These are phyloP conservation scores for Upupa epops DNA, from an alignment of 2,113 vertebrate species.

Conservation along the genomic window DNA sequence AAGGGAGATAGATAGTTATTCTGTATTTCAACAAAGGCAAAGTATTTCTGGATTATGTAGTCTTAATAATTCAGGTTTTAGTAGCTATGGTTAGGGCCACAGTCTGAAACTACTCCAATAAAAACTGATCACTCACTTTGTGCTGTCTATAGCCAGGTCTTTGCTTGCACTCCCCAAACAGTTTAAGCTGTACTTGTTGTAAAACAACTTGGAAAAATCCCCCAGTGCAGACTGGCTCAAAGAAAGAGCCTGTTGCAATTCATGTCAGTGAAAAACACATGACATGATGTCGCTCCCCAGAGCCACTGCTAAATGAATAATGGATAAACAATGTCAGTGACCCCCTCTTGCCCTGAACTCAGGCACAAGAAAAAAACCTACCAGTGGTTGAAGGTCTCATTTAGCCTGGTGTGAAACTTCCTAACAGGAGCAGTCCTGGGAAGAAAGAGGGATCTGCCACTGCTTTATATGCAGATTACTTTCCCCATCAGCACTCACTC, in stretches of 20 bases:
- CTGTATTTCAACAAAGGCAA: neutral
- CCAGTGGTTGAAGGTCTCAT: neutral
- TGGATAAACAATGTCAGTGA: neutral
- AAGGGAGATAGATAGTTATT: neutral
- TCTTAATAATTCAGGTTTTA: neutral
- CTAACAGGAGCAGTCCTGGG: neutral
- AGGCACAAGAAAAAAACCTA: neutral
- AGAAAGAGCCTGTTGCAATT: constrained; percentile 4
- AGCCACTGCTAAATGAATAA: constrained; percentile 42
- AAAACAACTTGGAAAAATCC: neutral
- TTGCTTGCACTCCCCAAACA: neutral
- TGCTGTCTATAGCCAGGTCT: neutral
- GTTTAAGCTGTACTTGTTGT: neutral
- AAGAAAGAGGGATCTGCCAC: neutral
- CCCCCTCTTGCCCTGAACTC: neutral
- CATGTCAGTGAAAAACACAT: constrained; percentile 23
- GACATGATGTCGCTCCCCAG: neutral
- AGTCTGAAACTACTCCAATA: neutral
- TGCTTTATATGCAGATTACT: constrained; percentile 32
- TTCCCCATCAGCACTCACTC: constrained; percentile 27
- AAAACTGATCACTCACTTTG: neutral
- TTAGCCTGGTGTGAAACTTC: constrained; percentile 4
- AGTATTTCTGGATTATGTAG: neutral
- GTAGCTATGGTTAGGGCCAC: neutral
- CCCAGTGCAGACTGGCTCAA: neutral